Conservation (phyloP, 2,113 vertebrate genomes). For the Xenopus borealis region DNA sequence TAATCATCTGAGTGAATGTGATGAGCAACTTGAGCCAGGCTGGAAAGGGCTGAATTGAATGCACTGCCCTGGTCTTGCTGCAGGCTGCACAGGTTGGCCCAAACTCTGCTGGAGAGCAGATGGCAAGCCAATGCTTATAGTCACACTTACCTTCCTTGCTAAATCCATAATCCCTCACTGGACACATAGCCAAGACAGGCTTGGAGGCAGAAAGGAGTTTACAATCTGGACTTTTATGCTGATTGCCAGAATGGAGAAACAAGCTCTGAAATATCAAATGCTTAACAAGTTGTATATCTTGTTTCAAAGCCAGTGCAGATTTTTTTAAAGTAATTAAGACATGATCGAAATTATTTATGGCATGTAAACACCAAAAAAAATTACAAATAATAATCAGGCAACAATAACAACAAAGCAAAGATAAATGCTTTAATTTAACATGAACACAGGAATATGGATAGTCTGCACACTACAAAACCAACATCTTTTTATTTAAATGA, state of each 20-base stretch:
- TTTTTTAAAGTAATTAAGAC: constrained; percentile 99
- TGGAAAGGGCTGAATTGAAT: constrained; percentile 90
- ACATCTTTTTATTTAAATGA: too few relatives aligned
- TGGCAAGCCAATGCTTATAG: constrained; percentile 99
- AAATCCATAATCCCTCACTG: constrained; percentile 99
- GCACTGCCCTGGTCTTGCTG: constrained; percentile 98
- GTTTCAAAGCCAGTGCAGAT: constrained; percentile 91
- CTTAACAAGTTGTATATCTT: constrained; percentile 99
- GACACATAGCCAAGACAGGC: constrained; percentile 99
- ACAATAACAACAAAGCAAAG: background rate
- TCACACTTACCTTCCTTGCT: constrained; percentile 99
- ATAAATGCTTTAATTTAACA: background rate
- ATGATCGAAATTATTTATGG: constrained; percentile 94
- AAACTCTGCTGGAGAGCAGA: constrained; percentile 98
- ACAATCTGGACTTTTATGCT: constrained; percentile 95
- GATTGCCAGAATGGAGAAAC: constrained; percentile 94
- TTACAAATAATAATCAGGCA: constrained; percentile 23
- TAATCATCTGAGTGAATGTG: constrained; percentile 99
- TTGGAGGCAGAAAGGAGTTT: constrained; percentile 99
- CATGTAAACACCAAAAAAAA: constrained; percentile 63
- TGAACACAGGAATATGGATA: background rate
- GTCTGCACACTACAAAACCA: too few relatives aligned
- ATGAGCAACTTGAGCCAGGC: constrained; percentile 92
- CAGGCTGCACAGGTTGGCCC: constrained; percentile 99
- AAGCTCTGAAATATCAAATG: constrained; percentile 98